These are phyloP conservation scores for Lepidurus couesii DNA, from an alignment of 1,140 invertebrate species.

Conservation along the genomic window DNA sequence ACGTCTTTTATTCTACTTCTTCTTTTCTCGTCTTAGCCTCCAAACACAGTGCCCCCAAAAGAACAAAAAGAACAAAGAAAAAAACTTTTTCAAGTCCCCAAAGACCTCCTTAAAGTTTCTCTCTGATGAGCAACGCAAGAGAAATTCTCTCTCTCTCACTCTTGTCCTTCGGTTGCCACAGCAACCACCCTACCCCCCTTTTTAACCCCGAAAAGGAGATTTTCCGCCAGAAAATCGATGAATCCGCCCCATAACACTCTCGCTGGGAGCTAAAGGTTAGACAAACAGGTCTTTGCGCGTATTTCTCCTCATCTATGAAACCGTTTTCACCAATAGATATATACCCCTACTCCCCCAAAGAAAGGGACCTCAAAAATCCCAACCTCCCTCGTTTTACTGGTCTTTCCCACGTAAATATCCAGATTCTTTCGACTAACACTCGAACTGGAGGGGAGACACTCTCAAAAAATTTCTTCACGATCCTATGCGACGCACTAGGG, in stretches of 20 bases:
- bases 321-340: not conserved
- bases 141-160: not conserved
- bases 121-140: not conserved
- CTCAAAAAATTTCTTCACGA: too few relatives aligned
- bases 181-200: not conserved
- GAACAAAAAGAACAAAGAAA: not conserved
- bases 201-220: not conserved
- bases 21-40: not conserved
- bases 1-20: not conserved
- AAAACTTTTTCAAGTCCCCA: too few relatives aligned
- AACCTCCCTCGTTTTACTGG: too few relatives aligned
- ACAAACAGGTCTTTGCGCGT: slow-evolving; percentile 21
- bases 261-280: not conserved
- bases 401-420: too few relatives aligned
- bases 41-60: not conserved
- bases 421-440: too few relatives aligned
- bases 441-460: too few relatives aligned
- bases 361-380: not conserved
- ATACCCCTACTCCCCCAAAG: not conserved
- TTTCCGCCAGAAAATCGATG: slow-evolving; percentile 9
- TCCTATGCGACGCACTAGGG: too few relatives aligned
- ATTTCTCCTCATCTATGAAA: not conserved
- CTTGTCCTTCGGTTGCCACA: not conserved
- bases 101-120: too few relatives aligned
- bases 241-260: not conserved